A percentile compares a stretch with the other conserved stretches of the same genome.
These are phyloP conservation scores for Hemichromis elongatus DNA, from an alignment of 2,113 vertebrate species.

Conservation along the genomic window DNA sequence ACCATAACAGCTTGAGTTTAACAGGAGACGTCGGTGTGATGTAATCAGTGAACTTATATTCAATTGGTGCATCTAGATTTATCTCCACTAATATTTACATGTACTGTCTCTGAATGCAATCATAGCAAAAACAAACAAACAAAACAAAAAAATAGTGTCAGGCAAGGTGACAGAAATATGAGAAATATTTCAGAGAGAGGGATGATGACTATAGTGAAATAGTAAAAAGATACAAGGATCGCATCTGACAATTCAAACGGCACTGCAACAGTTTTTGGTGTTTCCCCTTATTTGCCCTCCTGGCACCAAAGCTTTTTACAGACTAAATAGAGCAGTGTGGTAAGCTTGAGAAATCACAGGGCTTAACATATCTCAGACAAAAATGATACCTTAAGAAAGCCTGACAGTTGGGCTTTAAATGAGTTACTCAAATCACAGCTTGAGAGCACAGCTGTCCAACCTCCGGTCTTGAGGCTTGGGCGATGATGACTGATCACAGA, in stretches of 20 bases:
- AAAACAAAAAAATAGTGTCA: not conserved
- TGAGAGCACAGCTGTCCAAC: slow-evolving; percentile 27
- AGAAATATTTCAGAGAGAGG: not conserved
- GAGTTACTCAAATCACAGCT: slow-evolving; percentile 21
- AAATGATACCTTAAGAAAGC: not conserved
- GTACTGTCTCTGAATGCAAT: not conserved
- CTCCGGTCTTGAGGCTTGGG: not conserved
- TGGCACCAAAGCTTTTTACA: slow-evolving; percentile 1
- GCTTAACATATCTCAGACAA: not conserved
- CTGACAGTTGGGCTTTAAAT: not conserved
- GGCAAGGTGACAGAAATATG: not conserved
- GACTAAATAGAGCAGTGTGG: not conserved
- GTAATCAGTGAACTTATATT: not conserved
- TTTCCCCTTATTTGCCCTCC: not conserved
- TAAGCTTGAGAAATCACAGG: not conserved
- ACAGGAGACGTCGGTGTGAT: not conserved
- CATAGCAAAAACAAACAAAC: not conserved
- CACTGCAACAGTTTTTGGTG: not conserved
- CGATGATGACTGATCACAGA: slow-evolving; percentile 14
- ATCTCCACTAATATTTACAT: not conserved
- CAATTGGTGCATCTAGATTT: not conserved
- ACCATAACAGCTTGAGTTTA: not conserved
- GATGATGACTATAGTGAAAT: not conserved
- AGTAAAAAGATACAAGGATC: not conserved
- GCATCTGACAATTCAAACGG: not conserved